phyloP scores from a whole-genome alignment of 2,888 invertebrate species.

The Pinctada fucata region DNA sequence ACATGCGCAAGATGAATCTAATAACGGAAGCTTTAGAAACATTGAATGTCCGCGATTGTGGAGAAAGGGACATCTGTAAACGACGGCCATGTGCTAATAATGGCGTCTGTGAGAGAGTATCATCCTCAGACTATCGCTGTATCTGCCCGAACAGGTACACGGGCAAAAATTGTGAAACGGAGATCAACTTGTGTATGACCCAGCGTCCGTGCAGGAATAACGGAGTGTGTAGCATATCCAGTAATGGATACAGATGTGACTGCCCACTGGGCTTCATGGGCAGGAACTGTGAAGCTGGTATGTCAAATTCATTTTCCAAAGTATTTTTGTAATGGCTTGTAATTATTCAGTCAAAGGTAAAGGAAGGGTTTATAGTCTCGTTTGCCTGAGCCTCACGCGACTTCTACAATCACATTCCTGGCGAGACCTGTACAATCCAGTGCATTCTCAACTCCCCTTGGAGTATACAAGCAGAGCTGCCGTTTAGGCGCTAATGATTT shows the following conservation, averaged over 20 bases:
- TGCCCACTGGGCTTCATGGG: conserved; percentile 90
- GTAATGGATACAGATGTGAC: conserved; percentile 84
- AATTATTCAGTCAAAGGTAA: background rate
- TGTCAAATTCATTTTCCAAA: conserved; percentile 64
- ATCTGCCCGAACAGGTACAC: conserved; percentile 73
- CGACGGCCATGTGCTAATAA: conserved; percentile 83
- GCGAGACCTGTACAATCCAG: too few species aligned
- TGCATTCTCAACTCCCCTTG: too few species aligned
- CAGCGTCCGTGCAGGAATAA: conserved; percentile 87
- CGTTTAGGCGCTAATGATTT: too few species aligned
- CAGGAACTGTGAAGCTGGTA: conserved; percentile 87
- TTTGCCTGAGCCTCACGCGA: too few species aligned
- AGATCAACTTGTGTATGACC: conserved; percentile 82
- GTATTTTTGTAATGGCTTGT: background rate
- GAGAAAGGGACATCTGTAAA: conserved; percentile 77
- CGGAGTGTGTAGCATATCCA: conserved; percentile 82
- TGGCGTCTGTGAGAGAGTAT: conserved; percentile 81
- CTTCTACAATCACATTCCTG: too few species aligned
- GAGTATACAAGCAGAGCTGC: too few species aligned
- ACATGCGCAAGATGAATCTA: conserved; percentile 83
- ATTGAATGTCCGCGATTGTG: conserved; percentile 89
- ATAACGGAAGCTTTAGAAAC: conserved; percentile 85
- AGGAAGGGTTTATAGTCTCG: too few species aligned
- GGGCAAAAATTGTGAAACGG: conserved; percentile 80
- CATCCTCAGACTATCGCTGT: conserved; percentile 81